phyloP scores from a whole-genome alignment of 2,113 vertebrate species.

The Vulpes vulpes region DNA sequence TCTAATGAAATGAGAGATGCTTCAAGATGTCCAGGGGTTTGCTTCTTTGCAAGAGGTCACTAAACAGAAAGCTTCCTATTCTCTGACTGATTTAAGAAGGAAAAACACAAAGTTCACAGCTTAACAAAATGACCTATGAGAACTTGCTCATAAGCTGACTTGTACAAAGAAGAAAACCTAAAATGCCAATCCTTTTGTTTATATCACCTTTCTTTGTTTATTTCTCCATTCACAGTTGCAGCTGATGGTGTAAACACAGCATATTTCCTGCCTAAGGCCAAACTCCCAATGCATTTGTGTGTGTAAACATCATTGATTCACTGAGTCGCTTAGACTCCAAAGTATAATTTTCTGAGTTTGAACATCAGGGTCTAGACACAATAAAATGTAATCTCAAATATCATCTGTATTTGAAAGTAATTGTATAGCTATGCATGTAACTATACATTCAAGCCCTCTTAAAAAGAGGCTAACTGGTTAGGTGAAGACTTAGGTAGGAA shows the following conservation, averaged over 20 bases:
- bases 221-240: background rate
- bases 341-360: conserved; percentile 69
- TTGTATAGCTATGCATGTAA: background rate
- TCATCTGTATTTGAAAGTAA: conserved; percentile 65
- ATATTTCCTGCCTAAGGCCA: conserved; percentile 57
- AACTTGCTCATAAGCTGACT: background rate
- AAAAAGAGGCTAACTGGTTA: conserved; percentile 39
- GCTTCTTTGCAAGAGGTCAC: background rate
- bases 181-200: background rate
- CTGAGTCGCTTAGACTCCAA: background rate
- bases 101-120: background rate
- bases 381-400: conserved; percentile 57
- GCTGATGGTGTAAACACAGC: background rate
- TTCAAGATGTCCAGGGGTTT: background rate
- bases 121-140: background rate
- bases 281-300: conserved; percentile 38
- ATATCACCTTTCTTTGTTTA: background rate
- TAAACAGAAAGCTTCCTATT: background rate
- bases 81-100: background rate
- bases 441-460: background rate
- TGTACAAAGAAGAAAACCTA: background rate
- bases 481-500: conserved; percentile 51
- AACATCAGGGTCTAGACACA: conserved; percentile 56
- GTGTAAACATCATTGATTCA: conserved; percentile 65
- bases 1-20: background rate